Base-by-base conservation (phyloP, 2,888 invertebrate species). In the Augiades crinisus region DNA sequence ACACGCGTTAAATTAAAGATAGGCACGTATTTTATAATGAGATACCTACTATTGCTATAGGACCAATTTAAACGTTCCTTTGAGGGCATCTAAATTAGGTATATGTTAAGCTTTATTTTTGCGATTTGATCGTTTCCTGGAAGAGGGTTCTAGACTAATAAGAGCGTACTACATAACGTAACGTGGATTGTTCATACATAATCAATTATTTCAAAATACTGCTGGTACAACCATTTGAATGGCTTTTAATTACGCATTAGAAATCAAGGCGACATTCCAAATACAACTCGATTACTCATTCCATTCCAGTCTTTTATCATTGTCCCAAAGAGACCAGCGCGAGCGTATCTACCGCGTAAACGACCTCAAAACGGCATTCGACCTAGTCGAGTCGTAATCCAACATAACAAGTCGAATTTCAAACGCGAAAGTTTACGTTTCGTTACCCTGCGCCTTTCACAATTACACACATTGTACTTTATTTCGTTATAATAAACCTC, bases 301-400 rank as follows among this genome's bases (percentile, higher is more conserved):
- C 61, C 64, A 71, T 62, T 56, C 61, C 64, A 71, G 67, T 66
- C 70, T 52, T 70, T 70, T 71, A 70, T 70, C 63, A 64, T 65
- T 69, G 58, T 63, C 64, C 50, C 58, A 56, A 47, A 50, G 46
- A 54, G 10, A 38, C 45, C 13, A 38, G 36, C 22, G 44, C 44
- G 14, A 38, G 65, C 64, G 67, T 74, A 64, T 67, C 68, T 71
- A 75, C 70, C 73, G 70, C 74, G 76, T 72, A 81, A 87, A 88
- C 87, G 88, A 88, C 88, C 88, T 89, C 82, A 87, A 87, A 85
- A 80, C 76, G 81, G 84, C 81, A 84, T 86, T 86, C 86, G 83
- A 82, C 86, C 87, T 87, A 88, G 84, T 81, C 81, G 75, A 78
- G 60, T 68, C 78, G 84, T 85, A 85, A 84, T 83, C 78, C 75